Conservation (phyloP, 2,888 invertebrate species). For the Phania funesta region DNA sequence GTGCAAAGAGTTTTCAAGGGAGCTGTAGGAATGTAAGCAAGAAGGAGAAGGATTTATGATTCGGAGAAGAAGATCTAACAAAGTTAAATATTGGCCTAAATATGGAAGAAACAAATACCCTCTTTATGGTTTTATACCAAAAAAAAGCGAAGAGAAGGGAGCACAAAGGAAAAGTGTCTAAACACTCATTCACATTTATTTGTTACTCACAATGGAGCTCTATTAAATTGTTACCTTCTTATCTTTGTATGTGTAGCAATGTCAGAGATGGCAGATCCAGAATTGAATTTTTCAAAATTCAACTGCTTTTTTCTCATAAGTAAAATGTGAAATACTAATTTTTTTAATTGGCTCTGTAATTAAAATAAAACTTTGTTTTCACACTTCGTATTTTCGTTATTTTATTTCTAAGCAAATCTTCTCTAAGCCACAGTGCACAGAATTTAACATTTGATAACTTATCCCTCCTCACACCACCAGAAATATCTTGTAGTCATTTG, state of each 20-base stretch:
- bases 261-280: not conserved
- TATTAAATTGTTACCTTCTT: not conserved
- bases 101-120: not conserved
- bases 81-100: constrained; percentile 63
- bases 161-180: not conserved
- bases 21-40: constrained; percentile 1
- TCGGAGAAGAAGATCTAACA: constrained; percentile 58
- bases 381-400: too few species aligned
- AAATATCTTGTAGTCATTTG: too few species aligned
- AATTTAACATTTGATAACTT: too few species aligned
- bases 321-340: too few species aligned
- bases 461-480: too few species aligned
- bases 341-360: too few species aligned
- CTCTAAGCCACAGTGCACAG: too few species aligned
- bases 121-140: not conserved
- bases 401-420: too few species aligned
- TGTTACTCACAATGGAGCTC: not conserved
- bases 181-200: not conserved
- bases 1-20: constrained; percentile 22
- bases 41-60: constrained; percentile 54
- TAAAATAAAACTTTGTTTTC: too few species aligned
- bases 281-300: not conserved
- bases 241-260: not conserved
- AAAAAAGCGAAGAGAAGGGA: not conserved
- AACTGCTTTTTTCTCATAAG: too few species aligned